phyloP scores from a whole-genome alignment of 1,140 invertebrate species.

The Zaprionus davidi region DNA sequence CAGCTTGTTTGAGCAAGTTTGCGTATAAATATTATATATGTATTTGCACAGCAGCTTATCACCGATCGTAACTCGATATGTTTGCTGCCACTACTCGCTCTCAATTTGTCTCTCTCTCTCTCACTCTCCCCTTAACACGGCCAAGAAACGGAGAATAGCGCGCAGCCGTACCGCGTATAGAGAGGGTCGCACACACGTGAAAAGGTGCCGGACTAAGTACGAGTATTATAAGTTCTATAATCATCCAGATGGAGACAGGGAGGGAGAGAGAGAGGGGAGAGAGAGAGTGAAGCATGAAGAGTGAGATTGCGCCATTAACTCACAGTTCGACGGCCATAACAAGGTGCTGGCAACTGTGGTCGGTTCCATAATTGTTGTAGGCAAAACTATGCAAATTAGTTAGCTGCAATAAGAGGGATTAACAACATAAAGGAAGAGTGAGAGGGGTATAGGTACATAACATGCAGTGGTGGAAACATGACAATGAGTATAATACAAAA shows the following conservation, averaged over 20 bases:
- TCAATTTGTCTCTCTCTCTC: neutral
- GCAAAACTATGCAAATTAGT: constrained; percentile 70
- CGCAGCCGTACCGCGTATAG: neutral
- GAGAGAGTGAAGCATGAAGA: neutral
- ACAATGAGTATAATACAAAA: constrained; percentile 2
- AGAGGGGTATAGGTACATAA: neutral
- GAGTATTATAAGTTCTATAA: constrained; percentile 73
- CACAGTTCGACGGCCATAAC: constrained; percentile 9
- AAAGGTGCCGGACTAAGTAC: constrained; percentile 35
- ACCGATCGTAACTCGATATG: constrained; percentile 78
- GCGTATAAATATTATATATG: constrained; percentile 81
- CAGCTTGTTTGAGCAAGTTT: constrained; percentile 79
- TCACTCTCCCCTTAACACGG: neutral
- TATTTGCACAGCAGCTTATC: constrained; percentile 79
- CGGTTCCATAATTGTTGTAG: constrained; percentile 69
- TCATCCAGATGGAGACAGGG: constrained; percentile 32
- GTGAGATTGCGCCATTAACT: neutral
- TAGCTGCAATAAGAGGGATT: constrained; percentile 7
- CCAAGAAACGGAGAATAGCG: neutral
- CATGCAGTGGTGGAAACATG: constrained; percentile 2
- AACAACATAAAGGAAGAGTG: neutral
- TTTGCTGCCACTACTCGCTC: constrained; percentile 47
- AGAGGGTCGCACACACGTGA: constrained; percentile 44
- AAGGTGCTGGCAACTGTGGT: constrained; percentile 53
- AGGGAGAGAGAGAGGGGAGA: neutral